Percentiles rank a stretch among this genome's conserved stretches.
Evolutionary conservation across 2,888 invertebrate species (phyloP).

Genomic region (Ichneumon xanthorius): DNA sequence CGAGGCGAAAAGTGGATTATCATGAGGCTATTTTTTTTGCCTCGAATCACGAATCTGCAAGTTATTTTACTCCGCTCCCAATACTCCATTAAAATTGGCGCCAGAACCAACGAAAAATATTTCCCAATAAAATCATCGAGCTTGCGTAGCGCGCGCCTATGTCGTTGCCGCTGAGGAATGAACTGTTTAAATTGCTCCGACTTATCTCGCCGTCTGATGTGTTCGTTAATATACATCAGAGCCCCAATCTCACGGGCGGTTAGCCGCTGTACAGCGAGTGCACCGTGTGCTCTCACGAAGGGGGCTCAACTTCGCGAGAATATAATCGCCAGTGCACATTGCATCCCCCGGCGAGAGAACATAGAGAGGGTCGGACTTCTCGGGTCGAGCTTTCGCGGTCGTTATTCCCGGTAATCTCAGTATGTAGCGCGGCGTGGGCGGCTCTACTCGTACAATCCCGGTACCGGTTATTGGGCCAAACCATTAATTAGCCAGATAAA

Average conservation of each 20-base stretch:
- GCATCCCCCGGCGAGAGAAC: slow-evolving; percentile 24
- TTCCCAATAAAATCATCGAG: neutral
- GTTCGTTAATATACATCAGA: slow-evolving; percentile 37
- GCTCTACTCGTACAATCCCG: slow-evolving; percentile 43
- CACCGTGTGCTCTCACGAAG: slow-evolving; percentile 16
- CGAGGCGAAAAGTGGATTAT: slow-evolving; percentile 39
- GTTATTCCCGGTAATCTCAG: slow-evolving; percentile 64
- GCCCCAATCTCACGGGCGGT: slow-evolving; percentile 27
- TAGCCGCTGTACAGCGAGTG: slow-evolving; percentile 28
- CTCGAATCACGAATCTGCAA: too few relatives aligned
- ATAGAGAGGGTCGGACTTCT: slow-evolving; percentile 9
- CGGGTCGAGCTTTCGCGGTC: slow-evolving; percentile 44
- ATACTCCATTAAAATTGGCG: too few relatives aligned
- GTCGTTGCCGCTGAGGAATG: slow-evolving; percentile 14
- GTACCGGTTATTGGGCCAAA: slow-evolving; percentile 49
- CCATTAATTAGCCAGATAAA: slow-evolving; percentile 65
- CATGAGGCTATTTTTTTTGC: neutral
- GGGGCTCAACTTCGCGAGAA: slow-evolving; percentile 23
- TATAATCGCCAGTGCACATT: slow-evolving; percentile 41
- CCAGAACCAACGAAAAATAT: too few relatives aligned
- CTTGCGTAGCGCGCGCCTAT: neutral
- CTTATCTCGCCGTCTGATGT: slow-evolving; percentile 44
- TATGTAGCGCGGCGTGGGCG: slow-evolving; percentile 52
- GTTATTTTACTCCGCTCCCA: too few relatives aligned
- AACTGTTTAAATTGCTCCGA: slow-evolving; percentile 44